Evolutionary conservation across 1,140 invertebrate genomes (phyloP).

Genomic region (Pseudoatta argentina): DNA sequence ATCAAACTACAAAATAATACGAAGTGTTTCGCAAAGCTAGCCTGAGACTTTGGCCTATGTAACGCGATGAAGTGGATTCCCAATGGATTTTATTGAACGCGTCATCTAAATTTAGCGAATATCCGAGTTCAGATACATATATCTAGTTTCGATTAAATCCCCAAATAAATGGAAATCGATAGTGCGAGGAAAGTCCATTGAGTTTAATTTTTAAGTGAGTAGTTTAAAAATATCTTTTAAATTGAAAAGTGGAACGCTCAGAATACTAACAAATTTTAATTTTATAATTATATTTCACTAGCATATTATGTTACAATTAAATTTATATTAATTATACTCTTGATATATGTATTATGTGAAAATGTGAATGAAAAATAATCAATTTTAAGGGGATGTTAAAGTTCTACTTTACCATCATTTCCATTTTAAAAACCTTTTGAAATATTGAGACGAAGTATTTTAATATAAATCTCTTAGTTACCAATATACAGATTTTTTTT

Average conservation of each 20-base stretch:
- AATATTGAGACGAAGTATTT: background rate
- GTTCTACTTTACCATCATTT: too few relatives aligned
- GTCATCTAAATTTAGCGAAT: background rate
- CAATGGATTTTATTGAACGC: background rate
- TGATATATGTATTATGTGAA: too few relatives aligned
- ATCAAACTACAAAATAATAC: slow-evolving; percentile 51
- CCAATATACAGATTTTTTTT: background rate
- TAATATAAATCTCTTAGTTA: background rate
- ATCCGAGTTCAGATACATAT: background rate
- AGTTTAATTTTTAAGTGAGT: background rate
- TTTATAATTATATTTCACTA: too few relatives aligned
- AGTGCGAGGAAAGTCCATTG: background rate
- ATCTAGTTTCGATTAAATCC: background rate
- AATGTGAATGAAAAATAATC: too few relatives aligned
- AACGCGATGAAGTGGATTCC: background rate
- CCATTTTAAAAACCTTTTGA: background rate
- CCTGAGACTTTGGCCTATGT: background rate
- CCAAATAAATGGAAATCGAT: background rate
- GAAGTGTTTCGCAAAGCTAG: slow-evolving; percentile 25
- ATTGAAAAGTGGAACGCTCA: too few relatives aligned
- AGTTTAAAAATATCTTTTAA: too few relatives aligned
- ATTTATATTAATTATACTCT: too few relatives aligned
- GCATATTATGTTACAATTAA: too few relatives aligned
- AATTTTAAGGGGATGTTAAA: too few relatives aligned
- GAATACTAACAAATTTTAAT: too few relatives aligned